Conservation (phyloP, 2,113 vertebrate genomes). For the Turdus rufiventris region DNA sequence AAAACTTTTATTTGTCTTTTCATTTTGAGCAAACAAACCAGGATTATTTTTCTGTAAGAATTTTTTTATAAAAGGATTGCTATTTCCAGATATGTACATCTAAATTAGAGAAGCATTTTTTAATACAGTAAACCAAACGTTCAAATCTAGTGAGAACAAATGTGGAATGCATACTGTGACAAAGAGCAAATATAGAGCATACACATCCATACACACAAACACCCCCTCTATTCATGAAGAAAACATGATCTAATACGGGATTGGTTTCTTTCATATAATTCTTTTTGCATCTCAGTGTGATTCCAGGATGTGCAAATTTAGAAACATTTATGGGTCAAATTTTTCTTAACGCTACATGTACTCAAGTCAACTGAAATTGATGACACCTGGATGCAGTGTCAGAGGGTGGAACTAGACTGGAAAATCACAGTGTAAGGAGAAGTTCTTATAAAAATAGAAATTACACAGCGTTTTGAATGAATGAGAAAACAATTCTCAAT, state of each 20-base stretch:
- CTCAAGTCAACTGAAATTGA: conserved; percentile 18
- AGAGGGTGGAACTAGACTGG: not conserved
- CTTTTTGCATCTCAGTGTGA: conserved; percentile 16
- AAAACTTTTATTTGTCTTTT: conserved; percentile 23
- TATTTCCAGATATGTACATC: not conserved
- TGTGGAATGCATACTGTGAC: not conserved
- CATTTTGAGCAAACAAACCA: conserved; percentile 30
- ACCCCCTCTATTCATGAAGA: not conserved
- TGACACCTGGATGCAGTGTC: conserved; percentile 2
- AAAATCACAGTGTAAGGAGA: not conserved
- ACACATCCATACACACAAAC: not conserved
- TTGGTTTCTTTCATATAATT: conserved; percentile 19
- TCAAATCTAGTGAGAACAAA: not conserved
- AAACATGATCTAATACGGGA: conserved; percentile 9
- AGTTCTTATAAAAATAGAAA: not conserved
- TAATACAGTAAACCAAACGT: not conserved
- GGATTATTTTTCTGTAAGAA: not conserved
- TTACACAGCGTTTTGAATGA: not conserved
- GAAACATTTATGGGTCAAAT: conserved; percentile 21
- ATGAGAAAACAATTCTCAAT: not conserved
- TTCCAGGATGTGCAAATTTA: conserved; percentile 41
- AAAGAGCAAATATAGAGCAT: not conserved
- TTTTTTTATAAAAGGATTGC: not conserved
- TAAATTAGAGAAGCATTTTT: not conserved
- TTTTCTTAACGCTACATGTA: not conserved